Percentiles rank a stretch among this genome's conserved stretches.
These are phyloP conservation scores for Laspeyria flexula DNA, from an alignment of 2,888 invertebrate genomes.

Conservation along the genomic window DNA sequence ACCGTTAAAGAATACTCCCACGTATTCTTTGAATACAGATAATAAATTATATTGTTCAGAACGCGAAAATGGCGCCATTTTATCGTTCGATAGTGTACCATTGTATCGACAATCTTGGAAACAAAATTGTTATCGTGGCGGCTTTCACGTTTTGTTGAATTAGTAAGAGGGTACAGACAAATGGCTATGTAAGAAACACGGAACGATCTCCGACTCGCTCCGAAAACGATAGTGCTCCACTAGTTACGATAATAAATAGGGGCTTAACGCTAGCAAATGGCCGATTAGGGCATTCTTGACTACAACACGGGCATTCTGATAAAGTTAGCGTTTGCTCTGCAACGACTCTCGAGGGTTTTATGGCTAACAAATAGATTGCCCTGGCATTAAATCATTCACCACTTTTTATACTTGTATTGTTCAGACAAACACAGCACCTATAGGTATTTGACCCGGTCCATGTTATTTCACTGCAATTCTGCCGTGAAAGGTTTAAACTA, in stretches of 20 bases:
- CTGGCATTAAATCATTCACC: constrained; percentile 63
- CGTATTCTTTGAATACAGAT: constrained; percentile 17
- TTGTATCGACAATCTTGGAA: constrained; percentile 63
- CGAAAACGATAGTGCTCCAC: constrained; percentile 77
- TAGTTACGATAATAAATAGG: constrained; percentile 81
- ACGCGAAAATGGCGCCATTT: constrained; percentile 22
- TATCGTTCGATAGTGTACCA: constrained; percentile 46
- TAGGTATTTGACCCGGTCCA: no score
- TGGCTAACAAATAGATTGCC: constrained; percentile 65
- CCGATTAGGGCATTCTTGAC: constrained; percentile 79
- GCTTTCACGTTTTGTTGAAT: constrained; percentile 75
- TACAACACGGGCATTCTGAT: constrained; percentile 77
- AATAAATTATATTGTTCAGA: constrained; percentile 37
- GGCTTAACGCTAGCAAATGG: constrained; percentile 76
- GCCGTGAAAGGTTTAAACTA: not conserved
- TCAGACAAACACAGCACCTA: not conserved
- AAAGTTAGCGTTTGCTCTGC: constrained; percentile 77
- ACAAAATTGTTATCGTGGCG: constrained; percentile 69
- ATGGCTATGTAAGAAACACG: constrained; percentile 70
- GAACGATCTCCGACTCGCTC: constrained; percentile 67
- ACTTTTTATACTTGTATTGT: constrained; percentile 16
- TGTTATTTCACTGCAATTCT: not conserved
- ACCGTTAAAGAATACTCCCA: constrained; percentile 20
- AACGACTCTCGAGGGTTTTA: constrained; percentile 72
- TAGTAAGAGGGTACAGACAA: constrained; percentile 78